Conservation (phyloP, 2,797 vertebrate genomes). For the Acridotheres tristis region DNA sequence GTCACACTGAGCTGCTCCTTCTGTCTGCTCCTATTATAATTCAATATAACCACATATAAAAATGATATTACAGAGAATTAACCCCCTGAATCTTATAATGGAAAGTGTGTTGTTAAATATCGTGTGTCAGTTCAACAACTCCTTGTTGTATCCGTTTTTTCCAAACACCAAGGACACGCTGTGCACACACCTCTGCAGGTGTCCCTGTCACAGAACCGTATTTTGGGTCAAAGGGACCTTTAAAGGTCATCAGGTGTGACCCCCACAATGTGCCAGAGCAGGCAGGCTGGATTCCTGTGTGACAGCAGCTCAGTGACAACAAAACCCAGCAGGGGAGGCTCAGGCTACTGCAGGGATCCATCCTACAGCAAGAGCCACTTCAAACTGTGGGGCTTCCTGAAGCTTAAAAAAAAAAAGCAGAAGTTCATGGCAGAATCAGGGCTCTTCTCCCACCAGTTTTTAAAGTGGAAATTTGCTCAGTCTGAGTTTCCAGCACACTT, state of each 20-base stretch:
- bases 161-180: fast-evolving
- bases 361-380: background rate
- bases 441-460: background rate
- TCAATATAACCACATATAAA: fast-evolving
- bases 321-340: background rate
- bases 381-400: fast-evolving
- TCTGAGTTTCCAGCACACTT: background rate
- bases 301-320: fast-evolving
- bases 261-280: background rate
- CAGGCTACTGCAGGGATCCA: fast-evolving
- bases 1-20: background rate
- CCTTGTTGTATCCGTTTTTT: background rate
- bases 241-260: background rate
- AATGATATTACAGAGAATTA: background rate
- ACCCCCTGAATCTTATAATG: fast-evolving
- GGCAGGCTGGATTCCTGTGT: background rate
- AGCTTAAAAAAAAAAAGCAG: background rate
- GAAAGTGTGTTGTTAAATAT: background rate
- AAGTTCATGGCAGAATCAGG: background rate
- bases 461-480: background rate
- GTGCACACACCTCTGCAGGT: fast-evolving
- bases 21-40: background rate
- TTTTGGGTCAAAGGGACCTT: background rate
- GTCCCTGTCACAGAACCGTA: background rate
- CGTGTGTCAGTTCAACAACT: background rate